Evolutionary conservation across 2,797 vertebrate genomes (phyloP).

Genomic region (Scleropages formosus): DNA sequence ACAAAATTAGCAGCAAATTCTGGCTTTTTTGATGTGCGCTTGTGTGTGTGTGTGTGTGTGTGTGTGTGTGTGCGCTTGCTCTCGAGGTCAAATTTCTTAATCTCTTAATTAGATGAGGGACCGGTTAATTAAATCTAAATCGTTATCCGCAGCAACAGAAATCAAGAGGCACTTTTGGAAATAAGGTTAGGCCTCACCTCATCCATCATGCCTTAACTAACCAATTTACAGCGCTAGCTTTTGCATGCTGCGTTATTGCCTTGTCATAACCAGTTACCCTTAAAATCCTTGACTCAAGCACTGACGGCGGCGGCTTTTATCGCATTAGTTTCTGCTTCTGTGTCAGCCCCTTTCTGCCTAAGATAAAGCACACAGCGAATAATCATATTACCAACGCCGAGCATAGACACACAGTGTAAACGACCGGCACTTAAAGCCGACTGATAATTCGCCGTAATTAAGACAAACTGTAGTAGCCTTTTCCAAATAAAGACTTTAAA

Average conservation of each 20-base stretch:
- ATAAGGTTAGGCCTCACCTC: conserved; percentile 87
- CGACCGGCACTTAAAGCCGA: conserved; percentile 69
- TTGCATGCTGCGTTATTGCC: conserved; percentile 97
- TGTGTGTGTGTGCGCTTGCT: conserved; percentile 42
- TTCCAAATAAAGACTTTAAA: conserved; percentile 42
- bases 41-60: conserved; percentile 30
- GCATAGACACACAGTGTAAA: conserved; percentile 64
- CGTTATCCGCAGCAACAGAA: conserved; percentile 97
- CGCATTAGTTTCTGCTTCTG: conserved; percentile 91
- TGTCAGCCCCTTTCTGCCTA: conserved; percentile 94
- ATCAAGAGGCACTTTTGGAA: conserved; percentile 91
- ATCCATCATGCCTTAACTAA: conserved; percentile 99
- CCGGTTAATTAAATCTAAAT: conserved; percentile 99
- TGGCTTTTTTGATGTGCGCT: conserved; percentile 34
- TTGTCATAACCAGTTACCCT: conserved; percentile 99
- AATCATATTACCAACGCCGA: conserved; percentile 82
- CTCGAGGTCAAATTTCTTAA: conserved; percentile 81
- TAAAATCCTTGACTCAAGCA: conserved; percentile 81
- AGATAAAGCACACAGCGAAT: conserved; percentile 89
- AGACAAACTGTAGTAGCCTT: conserved; percentile 63
- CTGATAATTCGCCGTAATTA: conserved; percentile 75
- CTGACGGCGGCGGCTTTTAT: conserved; percentile 95
- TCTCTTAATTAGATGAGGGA: conserved; percentile 93
- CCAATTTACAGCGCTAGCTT: conserved; percentile 93
- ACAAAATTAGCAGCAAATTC: conserved; percentile 34